Conservation (phyloP, 2,888 invertebrate species). For the Nephrotoma appendiculata region DNA sequence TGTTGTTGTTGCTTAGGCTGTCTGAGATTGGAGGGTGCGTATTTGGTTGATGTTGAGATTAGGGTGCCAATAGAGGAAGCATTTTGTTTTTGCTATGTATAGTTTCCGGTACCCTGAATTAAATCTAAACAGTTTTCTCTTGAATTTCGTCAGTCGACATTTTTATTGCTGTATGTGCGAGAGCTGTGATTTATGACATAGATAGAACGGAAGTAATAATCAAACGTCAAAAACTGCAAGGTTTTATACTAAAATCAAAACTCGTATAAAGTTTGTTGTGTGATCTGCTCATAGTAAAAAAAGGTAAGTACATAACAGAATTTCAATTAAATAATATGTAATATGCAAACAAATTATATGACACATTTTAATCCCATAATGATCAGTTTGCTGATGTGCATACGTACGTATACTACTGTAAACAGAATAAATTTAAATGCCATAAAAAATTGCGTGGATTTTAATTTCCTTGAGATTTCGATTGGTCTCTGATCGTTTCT, state of each 20-base stretch:
- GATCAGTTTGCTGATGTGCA: neutral
- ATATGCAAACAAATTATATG: neutral
- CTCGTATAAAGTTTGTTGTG: neutral
- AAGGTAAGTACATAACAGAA: neutral
- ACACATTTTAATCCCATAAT: neutral
- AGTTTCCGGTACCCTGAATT: neutral
- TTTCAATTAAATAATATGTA: neutral
- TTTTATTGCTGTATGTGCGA: neutral
- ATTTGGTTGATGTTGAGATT: neutral
- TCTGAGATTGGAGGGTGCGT: neutral
- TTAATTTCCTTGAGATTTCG: neutral
- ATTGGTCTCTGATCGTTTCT: neutral
- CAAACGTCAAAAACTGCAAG: neutral
- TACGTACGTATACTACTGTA: neutral
- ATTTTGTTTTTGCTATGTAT: neutral
- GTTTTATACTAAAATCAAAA: neutral
- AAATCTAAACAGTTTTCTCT: neutral
- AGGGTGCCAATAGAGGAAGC: neutral
- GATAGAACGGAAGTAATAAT: neutral
- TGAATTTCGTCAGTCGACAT: neutral
- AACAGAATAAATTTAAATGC: neutral
- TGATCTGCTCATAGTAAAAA: neutral
- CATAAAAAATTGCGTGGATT: neutral
- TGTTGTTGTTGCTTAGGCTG: neutral
- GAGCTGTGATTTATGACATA: neutral